These are phyloP conservation scores for Ichneumon xanthorius DNA, from an alignment of 2,888 invertebrate species.

Conservation along the genomic window DNA sequence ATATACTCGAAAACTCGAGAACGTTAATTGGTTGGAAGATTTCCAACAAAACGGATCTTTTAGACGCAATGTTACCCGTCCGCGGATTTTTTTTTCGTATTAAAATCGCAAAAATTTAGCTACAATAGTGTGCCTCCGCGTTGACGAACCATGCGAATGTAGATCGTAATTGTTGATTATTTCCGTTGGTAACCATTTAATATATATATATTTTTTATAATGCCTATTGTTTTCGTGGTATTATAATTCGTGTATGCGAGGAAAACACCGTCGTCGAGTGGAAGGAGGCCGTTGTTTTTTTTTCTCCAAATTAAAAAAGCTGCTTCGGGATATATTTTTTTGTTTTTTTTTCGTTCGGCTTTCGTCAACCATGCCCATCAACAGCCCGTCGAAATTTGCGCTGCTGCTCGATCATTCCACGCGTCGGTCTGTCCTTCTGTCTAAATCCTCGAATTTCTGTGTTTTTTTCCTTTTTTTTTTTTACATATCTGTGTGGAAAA, in stretches of 20 bases:
- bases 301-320: not conserved
- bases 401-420: slow-evolving; percentile 43
- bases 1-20: not conserved
- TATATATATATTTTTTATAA: not conserved
- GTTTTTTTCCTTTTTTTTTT: slow-evolving; percentile 39
- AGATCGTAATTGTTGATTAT: slow-evolving; percentile 14
- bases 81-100: slow-evolving; percentile 15
- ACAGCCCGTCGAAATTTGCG: slow-evolving; percentile 38
- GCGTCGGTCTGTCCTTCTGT: slow-evolving; percentile 47
- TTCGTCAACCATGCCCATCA: slow-evolving; percentile 11
- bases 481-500: slow-evolving; percentile 60
- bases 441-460: slow-evolving; percentile 20
- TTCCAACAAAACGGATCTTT: not conserved
- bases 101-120: slow-evolving; percentile 16
- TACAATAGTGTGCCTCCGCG: not conserved
- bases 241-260: not conserved
- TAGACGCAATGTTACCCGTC: not conserved
- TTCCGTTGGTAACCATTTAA: slow-evolving; percentile 15
- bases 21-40: not conserved
- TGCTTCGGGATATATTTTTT: slow-evolving; percentile 1
- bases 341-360: slow-evolving; percentile 25
- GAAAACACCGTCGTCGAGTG: slow-evolving; percentile 11
- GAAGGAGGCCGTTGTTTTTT: not conserved
- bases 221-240: not conserved
- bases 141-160: slow-evolving; percentile 11